phyloP scores from a whole-genome alignment of 2,113 vertebrate genomes.

The Lamprotornis superbus region DNA sequence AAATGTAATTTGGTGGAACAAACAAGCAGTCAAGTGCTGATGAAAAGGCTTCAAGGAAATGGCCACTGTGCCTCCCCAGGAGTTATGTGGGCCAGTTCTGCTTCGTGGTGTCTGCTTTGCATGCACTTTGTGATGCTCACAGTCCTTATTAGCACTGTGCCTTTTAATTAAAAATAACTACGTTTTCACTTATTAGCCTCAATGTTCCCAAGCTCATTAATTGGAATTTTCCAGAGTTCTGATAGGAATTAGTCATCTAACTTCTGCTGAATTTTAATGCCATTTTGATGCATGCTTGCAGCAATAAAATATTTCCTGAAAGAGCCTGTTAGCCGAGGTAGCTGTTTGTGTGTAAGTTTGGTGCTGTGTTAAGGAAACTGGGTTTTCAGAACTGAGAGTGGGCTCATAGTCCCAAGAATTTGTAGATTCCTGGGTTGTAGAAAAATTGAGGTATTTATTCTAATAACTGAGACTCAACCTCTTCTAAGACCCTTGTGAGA shows the following conservation, averaged over 20 bases:
- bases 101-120: background rate
- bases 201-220: background rate
- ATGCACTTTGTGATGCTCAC: background rate
- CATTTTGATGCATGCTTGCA: background rate
- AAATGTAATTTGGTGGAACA: constrained; percentile 37
- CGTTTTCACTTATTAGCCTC: background rate
- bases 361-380: background rate
- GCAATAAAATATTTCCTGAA: background rate
- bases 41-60: background rate
- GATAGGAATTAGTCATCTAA: background rate
- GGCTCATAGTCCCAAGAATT: background rate
- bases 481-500: background rate
- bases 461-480: background rate
- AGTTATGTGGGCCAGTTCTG: background rate
- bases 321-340: rapidly evolving
- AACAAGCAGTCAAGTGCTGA: constrained; percentile 26
- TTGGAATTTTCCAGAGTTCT: constrained; percentile 24
- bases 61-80: background rate
- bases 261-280: constrained; percentile 12
- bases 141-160: background rate
- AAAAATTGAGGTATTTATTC: background rate
- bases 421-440: background rate
- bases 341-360: background rate
- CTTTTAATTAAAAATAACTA: constrained; percentile 43
- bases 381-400: background rate